Evolutionary conservation across 2,888 invertebrate species (phyloP), one percentile per base, ranked within the genome.

Genomic region (Ophioninae sp.): DNA sequence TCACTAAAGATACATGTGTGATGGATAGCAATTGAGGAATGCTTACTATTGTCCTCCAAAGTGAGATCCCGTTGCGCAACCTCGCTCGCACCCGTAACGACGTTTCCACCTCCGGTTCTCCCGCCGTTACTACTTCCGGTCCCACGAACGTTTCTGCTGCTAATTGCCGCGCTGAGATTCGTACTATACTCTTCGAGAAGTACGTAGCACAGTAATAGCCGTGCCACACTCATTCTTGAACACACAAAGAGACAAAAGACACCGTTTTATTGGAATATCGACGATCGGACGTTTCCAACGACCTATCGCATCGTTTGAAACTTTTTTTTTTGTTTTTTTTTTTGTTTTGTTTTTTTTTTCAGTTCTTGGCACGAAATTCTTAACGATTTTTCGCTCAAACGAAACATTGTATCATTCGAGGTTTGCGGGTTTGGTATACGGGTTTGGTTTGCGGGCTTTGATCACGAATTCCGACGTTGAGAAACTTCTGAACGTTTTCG

Each of bases 161-260:
- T 89, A 88, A 90, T 90, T 87, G 90, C 90, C 81, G 89, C 90
- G 84, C 90, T 89, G 85, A 90, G 88, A 87, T 90, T 90, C 89
- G 88, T 89, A 88, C 90, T 89, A 89, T 91, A 90, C 87, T 91
- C 90, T 90, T 90, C 90, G 88, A 91, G 90, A 89, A 91, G 90
- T 90, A 91, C 88, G 89, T 88, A 92, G 91, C 91, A 91, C 89
- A 92, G 88, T 90, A 92, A 91, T 90, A 91, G 88, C 90, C 91
- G 90, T 91, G 91, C 91, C 91, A 91, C 91, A 91, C 91, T 91
- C 91, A 92, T 92, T 89, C 91, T 92, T 88, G 89, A 90, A 87
- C 80, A 84, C 63, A 39, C 41, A 82, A 79, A 77, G 59, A 72
- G 63, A 68, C 8, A 63, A 8, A 61, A n/a, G 67, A 22, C 13